These are phyloP conservation scores for Marisa cornuarietis DNA, from an alignment of 1,140 invertebrate species.

Conservation along the genomic window DNA sequence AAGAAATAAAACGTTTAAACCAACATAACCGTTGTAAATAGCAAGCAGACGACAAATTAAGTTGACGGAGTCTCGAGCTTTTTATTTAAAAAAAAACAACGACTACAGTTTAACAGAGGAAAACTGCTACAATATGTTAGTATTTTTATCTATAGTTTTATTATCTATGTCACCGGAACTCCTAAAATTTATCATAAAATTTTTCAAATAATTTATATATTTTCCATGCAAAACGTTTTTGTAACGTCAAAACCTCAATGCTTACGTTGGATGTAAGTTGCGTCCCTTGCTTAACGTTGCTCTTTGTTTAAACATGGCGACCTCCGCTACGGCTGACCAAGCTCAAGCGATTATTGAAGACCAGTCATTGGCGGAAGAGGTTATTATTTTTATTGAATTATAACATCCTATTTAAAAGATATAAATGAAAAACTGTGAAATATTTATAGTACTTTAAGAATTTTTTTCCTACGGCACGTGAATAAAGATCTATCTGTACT, in stretches of 20 bases:
- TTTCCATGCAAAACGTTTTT: background rate
- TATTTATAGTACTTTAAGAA: too few relatives aligned
- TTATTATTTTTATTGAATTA: conserved; percentile 18
- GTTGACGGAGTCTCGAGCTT: too few relatives aligned
- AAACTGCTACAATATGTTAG: background rate
- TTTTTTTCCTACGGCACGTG: too few relatives aligned
- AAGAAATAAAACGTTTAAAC: too few relatives aligned
- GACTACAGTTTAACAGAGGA: too few relatives aligned
- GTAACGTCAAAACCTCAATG: background rate
- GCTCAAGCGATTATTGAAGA: conserved; percentile 51
- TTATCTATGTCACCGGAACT: background rate
- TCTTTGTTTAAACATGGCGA: conserved; percentile 53
- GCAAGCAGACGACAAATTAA: too few relatives aligned
- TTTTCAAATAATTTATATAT: background rate
- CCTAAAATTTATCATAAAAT: background rate
- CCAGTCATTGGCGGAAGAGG: conserved; percentile 50
- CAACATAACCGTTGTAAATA: too few relatives aligned
- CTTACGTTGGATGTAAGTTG: background rate
- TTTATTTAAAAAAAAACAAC: too few relatives aligned
- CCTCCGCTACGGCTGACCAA: conserved; percentile 42
- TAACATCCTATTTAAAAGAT: background rate
- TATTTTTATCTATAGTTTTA: background rate
- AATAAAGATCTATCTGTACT: too few relatives aligned
- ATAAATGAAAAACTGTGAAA: background rate
- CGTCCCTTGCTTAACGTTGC: background rate